phyloP scores from a whole-genome alignment of 2,888 invertebrate species.

The Gastrophysa polygoni region DNA sequence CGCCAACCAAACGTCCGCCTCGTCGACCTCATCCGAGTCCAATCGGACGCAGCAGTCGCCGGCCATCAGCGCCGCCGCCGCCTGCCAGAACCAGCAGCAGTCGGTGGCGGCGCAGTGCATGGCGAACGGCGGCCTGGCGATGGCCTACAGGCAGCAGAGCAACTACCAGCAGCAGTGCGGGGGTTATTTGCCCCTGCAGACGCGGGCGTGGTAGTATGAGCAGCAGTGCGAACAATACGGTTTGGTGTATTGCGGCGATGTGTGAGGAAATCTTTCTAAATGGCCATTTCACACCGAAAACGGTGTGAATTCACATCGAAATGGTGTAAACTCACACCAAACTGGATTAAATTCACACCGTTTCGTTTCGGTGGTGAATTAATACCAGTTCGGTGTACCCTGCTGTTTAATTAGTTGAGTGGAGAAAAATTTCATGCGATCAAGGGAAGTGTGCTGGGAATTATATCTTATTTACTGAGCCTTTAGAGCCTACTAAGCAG shows the following conservation, averaged over 20 bases:
- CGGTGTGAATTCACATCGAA: background rate
- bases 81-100: conserved; percentile 53
- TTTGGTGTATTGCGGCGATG: conserved; percentile 44
- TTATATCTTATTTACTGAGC: too few relatives aligned
- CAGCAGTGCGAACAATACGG: conserved; percentile 50
- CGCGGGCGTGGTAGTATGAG: conserved; percentile 84
- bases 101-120: conserved; percentile 59
- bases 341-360: background rate
- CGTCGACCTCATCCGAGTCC: conserved; percentile 57
- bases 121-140: conserved; percentile 67
- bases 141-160: conserved; percentile 60
- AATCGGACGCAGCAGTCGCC: conserved; percentile 61
- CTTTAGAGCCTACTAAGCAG: too few relatives aligned
- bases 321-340: background rate
- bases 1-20: conserved; percentile 57
- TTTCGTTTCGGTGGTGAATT: too few relatives aligned
- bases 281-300: background rate
- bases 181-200: conserved; percentile 82
- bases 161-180: conserved; percentile 82
- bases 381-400: too few relatives aligned
- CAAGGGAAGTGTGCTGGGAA: too few relatives aligned
- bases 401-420: too few relatives aligned
- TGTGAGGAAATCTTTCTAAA: conserved; percentile 33
- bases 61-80: conserved; percentile 46
- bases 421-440: too few relatives aligned